A percentile compares a stretch with the other conserved stretches of the same genome.
These are phyloP conservation scores for Anthopleura xanthogrammica DNA, from an alignment of 92 coral and sea anemone genomes.

Conservation along the genomic window DNA sequence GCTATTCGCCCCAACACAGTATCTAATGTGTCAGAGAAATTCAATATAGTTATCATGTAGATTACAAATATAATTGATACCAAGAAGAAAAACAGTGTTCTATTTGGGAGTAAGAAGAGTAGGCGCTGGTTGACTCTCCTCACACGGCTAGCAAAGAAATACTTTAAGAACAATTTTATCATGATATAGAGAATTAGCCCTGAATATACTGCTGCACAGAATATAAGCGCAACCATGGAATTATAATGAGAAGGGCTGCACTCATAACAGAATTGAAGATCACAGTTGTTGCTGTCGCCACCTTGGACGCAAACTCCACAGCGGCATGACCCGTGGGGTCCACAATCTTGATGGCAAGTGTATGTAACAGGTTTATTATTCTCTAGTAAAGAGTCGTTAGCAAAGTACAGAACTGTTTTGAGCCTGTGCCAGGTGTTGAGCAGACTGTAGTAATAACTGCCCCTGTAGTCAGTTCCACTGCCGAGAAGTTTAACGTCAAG, in stretches of 20 bases:
- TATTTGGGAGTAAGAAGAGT: conserved; percentile 55
- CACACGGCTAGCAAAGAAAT: conserved; percentile 21
- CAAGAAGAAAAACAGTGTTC: conserved; percentile 28
- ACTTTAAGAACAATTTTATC: conserved; percentile 31
- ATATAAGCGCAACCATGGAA: conserved; percentile 42
- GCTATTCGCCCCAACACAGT: conserved; percentile 64
- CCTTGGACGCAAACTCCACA: conserved; percentile 94
- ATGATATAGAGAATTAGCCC: conserved; percentile 43
- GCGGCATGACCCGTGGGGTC: conserved; percentile 99
- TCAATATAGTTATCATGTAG: conserved; percentile 48
- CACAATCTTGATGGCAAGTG: conserved; percentile 91
- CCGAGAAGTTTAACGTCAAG: conserved; percentile 57
- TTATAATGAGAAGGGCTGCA: conserved; percentile 80
- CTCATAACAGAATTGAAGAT: conserved; percentile 75
- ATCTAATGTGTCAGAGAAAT: conserved; percentile 62
- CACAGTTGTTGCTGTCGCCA: conserved; percentile 73
- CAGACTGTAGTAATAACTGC: conserved; percentile 61
- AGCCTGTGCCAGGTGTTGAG: conserved; percentile 75
- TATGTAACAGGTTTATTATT: conserved; percentile 43
- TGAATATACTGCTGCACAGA: conserved; percentile 24
- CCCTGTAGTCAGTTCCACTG: conserved; percentile 69
- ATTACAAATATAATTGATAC: conserved; percentile 38
- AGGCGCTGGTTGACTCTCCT: conserved; percentile 46
- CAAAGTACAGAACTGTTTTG: conserved; percentile 56
- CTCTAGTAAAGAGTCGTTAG: conserved; percentile 41